Conservation (phyloP, 2,888 invertebrate species). For the Hyposoter didymator region DNA sequence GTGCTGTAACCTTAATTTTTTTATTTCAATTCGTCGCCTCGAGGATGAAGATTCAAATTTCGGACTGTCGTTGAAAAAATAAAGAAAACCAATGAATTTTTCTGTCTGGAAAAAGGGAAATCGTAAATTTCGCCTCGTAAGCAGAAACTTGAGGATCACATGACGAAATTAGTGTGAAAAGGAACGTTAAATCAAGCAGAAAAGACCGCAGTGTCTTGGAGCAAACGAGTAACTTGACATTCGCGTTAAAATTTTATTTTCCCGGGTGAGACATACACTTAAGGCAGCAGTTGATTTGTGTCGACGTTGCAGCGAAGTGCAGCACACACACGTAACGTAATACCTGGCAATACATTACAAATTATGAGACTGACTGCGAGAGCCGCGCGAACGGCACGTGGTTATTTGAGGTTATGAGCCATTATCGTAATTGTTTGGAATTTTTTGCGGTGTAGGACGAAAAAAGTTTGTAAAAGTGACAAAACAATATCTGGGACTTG, state of each 20-base stretch:
- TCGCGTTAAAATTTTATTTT: background rate
- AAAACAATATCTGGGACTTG: too few species aligned
- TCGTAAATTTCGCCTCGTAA: background rate
- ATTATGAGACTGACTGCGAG: slow-evolving; percentile 8
- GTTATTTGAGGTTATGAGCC: background rate
- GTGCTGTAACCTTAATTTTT: too few species aligned
- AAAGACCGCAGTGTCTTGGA: background rate
- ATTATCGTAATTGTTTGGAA: background rate
- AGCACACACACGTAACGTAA: background rate
- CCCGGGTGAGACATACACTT: background rate
- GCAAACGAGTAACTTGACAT: background rate
- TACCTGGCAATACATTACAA: slow-evolving; percentile 3
- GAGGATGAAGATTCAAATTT: background rate
- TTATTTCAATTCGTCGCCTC: too few species aligned
- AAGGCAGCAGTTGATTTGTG: slow-evolving; percentile 1
- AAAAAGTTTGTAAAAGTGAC: background rate
- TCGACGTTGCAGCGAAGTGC: background rate
- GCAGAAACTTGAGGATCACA: background rate
- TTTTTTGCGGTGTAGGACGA: background rate
- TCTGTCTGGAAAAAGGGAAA: background rate
- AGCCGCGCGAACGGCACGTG: background rate
- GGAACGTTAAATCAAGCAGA: background rate
- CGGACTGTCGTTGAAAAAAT: slow-evolving; percentile 2
- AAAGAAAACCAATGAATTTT: background rate
- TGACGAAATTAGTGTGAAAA: background rate